Base-by-base conservation (phyloP, 2,888 invertebrate genomes). In the Sesia apiformis region DNA sequence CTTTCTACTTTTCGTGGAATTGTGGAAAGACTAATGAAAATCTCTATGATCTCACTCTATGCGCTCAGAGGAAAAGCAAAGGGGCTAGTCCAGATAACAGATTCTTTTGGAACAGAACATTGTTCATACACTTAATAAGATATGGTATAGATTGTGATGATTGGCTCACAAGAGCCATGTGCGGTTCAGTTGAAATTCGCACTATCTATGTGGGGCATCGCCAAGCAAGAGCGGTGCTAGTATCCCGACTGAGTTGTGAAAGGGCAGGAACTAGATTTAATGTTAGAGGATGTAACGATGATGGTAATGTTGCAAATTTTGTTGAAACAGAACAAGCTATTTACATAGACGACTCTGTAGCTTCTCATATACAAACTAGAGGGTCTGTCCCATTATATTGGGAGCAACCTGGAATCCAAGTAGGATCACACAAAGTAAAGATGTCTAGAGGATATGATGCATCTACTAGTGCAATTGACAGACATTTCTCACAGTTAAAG, bases 291-390 rank as follows among this genome's bases (percentile, higher is more conserved):
- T 96, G 96, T 61, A 99, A 99, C 84, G 99, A 99, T 87, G 97
- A 98, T 78, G 99, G 99, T 0, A 96, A 98, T 90, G 99, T 99
- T 8, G 99, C 99, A 1, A 99, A 99, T 90, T 99, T 99, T 91
- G 99, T 99, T 40, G 99, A 99, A 92, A 99, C 99, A 0, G 99
- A 99, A 85, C 99, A 99, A 90, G 96, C 98, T 8, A 95, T 97
- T 66, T 96, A 94, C 74, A 91, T 97, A 67, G 98, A 99, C 76
- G 95, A 97, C 69, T 94, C 96, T 72, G 93, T 97, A 4, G 93
- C 96, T 4, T 98, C 98, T 4, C 96, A 95, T 74, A 90, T 99
- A 6, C 96, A 97, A 86, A 97, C 97, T 0, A 91, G 99, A 66
- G 99, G 99, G 0, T 98, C 98, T 0, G 98, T 99, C 0, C 99